Evolutionary conservation across 2,888 invertebrate species (phyloP), one percentile per base, ranked within the genome.

Genomic region (Platynereis dumerilii): DNA sequence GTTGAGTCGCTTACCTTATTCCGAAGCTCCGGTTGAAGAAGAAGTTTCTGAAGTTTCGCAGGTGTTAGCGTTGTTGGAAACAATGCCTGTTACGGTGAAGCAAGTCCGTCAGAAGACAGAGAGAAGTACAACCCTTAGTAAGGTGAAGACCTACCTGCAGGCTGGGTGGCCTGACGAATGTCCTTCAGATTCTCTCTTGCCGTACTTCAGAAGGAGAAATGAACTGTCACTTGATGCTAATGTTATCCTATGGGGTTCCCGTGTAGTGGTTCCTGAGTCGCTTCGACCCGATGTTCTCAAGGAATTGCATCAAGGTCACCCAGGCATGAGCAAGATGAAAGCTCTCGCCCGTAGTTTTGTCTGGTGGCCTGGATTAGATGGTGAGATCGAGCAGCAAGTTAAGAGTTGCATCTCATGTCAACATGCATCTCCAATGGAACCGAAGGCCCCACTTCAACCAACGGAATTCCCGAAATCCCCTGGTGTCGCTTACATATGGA

Each of bases 401-500:
- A 39, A 26, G 26, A 17, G 2, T 5, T 70, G 66, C 42, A 20
- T 17, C 12, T 39, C 44, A 0, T 74, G 74, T 45, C 58, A 42
- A 34, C 56, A 60, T 2, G 44, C 64, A 5, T 62, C 29, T n/a
- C 63, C 24, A 5, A 29, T 24, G 39, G 73, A 72, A 20, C 20
- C 69, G 27, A 62, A 56, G 22, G 67, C 73, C 20, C 70, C 74
- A 1, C 52, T 76, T 10, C 74, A 75, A 45, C 72, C 72, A 3
- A 78, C 74, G 76, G 66, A 68, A 54, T 73, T 62, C 54, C 76
- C 77, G 15, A 60, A 59, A 12, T 62, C 64, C 29, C 75, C 17
- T 79, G 75, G 77, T 60, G 60, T 12, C 58, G 76, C 5, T 17
- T 78, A 1, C 76, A 77, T 44, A 54, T 76, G n/a, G 76, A 78